A percentile compares a stretch with the other conserved stretches of the same genome.
phyloP scores from a whole-genome alignment of 2,888 invertebrate genomes.

The Sympetrum striolatum region DNA sequence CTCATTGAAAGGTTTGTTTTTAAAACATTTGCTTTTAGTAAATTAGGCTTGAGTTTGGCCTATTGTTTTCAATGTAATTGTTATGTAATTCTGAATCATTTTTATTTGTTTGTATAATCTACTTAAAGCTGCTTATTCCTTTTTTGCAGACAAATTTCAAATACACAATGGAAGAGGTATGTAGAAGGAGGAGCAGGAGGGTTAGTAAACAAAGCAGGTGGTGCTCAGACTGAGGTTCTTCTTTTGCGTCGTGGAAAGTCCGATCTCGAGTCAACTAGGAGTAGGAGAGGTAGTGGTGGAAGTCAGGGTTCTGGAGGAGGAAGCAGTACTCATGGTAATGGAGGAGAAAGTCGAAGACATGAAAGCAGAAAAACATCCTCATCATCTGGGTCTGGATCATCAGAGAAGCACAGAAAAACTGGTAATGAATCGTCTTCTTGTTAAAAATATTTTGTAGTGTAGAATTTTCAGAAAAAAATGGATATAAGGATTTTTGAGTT shows the following conservation, averaged over 20 bases:
- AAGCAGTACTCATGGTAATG: slow-evolving; percentile 5
- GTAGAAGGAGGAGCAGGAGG: slow-evolving; percentile 50
- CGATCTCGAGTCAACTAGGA: slow-evolving; percentile 47
- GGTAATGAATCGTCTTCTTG: slow-evolving; percentile 21
- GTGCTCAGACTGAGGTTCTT: slow-evolving; percentile 45
- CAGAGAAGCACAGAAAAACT: slow-evolving; percentile 40
- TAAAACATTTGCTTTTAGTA: too few relatives aligned
- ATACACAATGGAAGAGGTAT: slow-evolving; percentile 62
- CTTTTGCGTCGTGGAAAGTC: slow-evolving; percentile 50
- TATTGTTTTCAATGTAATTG: too few relatives aligned
- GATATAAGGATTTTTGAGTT: too few relatives aligned
- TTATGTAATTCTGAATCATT: too few relatives aligned
- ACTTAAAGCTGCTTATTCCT: too few relatives aligned
- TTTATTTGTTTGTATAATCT: too few relatives aligned
- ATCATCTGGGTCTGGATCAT: slow-evolving; percentile 36
- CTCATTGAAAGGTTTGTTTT: too few relatives aligned
- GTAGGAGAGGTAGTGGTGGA: slow-evolving; percentile 46
- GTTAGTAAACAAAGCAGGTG: slow-evolving; percentile 22
- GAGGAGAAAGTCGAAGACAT: slow-evolving; percentile 8
- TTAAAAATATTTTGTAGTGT: too few relatives aligned
- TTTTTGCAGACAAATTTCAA: slow-evolving; percentile 55
- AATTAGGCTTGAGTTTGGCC: too few relatives aligned
- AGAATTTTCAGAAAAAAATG: too few relatives aligned
- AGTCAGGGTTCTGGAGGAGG: slow-evolving; percentile 45
- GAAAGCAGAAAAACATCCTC: slow-evolving; percentile 32